A percentile compares a stretch with the other conserved stretches of the same genome.
These are phyloP conservation scores for Epizoanthus rinbou DNA, from an alignment of 92 coral and sea anemone genomes.

Conservation along the genomic window DNA sequence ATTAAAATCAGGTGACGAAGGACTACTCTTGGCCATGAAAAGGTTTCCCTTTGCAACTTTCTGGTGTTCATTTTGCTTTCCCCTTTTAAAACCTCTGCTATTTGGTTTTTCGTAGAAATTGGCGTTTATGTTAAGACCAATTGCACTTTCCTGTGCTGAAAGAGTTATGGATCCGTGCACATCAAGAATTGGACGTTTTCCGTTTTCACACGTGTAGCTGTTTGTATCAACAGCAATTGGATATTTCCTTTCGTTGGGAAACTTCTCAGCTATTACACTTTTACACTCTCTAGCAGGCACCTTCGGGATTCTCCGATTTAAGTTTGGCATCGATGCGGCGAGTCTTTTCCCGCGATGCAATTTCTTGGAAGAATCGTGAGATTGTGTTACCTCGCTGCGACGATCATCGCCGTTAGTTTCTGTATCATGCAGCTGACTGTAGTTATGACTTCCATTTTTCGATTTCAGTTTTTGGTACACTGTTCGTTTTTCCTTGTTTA, in stretches of 20 bases:
- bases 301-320: not conserved
- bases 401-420: not conserved
- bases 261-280: not conserved
- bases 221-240: not conserved
- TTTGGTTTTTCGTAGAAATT: conserved; percentile 1
- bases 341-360: not conserved
- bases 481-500: not conserved
- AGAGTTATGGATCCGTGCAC: not conserved
- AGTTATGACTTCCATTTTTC: not conserved
- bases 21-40: conserved; percentile 13
- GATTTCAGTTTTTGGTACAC: not conserved
- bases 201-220: not conserved
- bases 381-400: not conserved
- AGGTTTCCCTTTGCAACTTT: not conserved
- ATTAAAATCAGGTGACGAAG: not conserved
- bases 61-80: not conserved
- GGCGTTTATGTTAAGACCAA: not conserved
- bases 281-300: not conserved
- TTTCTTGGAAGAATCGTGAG: not conserved
- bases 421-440: not conserved
- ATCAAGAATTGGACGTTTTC: not conserved
- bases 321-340: not conserved
- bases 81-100: not conserved
- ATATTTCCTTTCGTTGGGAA: not conserved
- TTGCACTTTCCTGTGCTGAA: not conserved